phyloP scores from a whole-genome alignment of 2,888 invertebrate species.

The Leptinotarsa juncta region DNA sequence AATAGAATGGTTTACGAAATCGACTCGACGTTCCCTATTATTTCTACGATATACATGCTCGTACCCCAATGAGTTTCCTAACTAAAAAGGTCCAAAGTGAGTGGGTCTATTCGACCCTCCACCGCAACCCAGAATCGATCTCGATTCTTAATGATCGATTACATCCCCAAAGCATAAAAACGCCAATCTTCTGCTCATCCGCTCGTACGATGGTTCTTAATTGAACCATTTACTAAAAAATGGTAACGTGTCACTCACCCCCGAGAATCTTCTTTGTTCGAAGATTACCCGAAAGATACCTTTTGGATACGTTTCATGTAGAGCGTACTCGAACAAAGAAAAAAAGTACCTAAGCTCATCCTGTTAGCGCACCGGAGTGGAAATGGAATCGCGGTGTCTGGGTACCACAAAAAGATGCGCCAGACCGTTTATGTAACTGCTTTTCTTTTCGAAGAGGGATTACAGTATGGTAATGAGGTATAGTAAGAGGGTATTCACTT shows the following conservation, averaged over 20 bases:
- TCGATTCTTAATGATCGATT: neutral
- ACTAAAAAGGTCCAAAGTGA: no score
- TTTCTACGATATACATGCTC: neutral
- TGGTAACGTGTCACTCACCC: slow-evolving; percentile 36
- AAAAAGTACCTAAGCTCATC: slow-evolving; percentile 54
- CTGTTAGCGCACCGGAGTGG: slow-evolving; percentile 62
- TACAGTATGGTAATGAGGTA: neutral
- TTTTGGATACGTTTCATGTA: slow-evolving; percentile 41
- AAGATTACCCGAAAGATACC: slow-evolving; percentile 48
- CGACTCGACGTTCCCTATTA: no score
- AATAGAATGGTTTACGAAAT: no score
- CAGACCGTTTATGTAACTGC: slow-evolving; percentile 43
- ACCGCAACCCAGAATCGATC: no score
- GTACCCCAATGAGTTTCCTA: no score
- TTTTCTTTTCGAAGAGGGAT: slow-evolving; percentile 32
- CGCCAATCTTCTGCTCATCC: slow-evolving; percentile 14
- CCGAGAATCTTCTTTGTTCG: slow-evolving; percentile 44
- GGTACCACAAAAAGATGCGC: slow-evolving; percentile 38
- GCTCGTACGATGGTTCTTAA: slow-evolving; percentile 28
- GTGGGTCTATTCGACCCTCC: no score
- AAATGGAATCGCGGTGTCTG: slow-evolving; percentile 58
- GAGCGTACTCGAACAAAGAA: slow-evolving; percentile 42
- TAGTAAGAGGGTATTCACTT: slow-evolving; percentile 25
- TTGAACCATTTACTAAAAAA: slow-evolving; percentile 36
- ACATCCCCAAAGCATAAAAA: slow-evolving; percentile 1